Conservation (phyloP, 2,888 invertebrate species). For the Pseudococcus longispinus region DNA sequence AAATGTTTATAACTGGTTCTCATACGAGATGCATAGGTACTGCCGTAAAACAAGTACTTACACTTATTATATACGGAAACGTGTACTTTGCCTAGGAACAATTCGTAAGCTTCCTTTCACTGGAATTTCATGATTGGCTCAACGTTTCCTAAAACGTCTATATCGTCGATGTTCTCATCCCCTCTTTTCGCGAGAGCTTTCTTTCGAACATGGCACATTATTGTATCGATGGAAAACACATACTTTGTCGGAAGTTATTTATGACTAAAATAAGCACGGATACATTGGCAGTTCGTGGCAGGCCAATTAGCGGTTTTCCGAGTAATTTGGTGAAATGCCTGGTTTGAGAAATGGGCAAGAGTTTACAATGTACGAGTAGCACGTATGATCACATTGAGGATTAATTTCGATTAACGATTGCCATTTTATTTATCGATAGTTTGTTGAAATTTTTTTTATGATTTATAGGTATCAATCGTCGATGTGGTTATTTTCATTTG, state of each 20-base stretch:
- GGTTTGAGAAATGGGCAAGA: not conserved
- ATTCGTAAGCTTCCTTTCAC: conserved; percentile 44
- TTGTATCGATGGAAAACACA: conserved; percentile 13
- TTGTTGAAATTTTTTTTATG: not conserved
- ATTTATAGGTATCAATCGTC: not conserved
- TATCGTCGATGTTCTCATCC: not conserved
- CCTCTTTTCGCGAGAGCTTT: conserved; percentile 8
- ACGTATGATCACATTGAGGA: not conserved
- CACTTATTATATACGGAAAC: conserved; percentile 44
- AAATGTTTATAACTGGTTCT: conserved; percentile 17
- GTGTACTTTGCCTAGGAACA: conserved; percentile 18
- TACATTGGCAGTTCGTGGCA: not conserved
- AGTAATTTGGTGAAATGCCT: not conserved
- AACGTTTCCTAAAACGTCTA: conserved; percentile 44
- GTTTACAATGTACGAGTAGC: not conserved
- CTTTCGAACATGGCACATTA: not conserved
- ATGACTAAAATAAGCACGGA: not conserved
- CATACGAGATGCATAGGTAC: conserved; percentile 20
- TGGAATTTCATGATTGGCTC: conserved; percentile 38
- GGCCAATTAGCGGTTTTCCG: conserved; percentile 13
- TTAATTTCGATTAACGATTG: not conserved
- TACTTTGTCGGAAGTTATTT: conserved; percentile 40
- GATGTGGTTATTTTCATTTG: not conserved
- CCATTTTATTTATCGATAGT: not conserved
- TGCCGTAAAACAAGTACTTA: conserved; percentile 39